Conservation (phyloP, 2,888 invertebrate genomes). For the Seira sanloemensis region DNA sequence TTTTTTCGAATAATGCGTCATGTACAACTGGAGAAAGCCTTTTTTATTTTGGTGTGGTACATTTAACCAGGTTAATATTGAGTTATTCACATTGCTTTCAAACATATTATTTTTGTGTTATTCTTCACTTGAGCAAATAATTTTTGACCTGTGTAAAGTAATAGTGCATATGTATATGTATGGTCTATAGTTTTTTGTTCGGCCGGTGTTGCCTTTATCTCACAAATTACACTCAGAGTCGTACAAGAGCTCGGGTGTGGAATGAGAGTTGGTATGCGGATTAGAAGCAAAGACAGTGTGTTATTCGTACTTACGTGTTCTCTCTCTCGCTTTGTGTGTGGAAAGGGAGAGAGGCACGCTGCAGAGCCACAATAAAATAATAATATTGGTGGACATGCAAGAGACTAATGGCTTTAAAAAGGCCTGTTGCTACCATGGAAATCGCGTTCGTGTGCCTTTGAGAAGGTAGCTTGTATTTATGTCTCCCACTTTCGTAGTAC, state of each 20-base stretch:
- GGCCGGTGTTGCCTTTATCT: not conserved
- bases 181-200: not conserved
- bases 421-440: constrained; percentile 20
- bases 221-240: not conserved
- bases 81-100: not conserved
- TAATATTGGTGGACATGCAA: not conserved
- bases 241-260: no score
- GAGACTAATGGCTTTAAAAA: not conserved
- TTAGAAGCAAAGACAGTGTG: no score
- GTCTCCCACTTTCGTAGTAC: no score
- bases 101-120: not conserved
- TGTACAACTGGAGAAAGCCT: not conserved
- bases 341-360: not conserved
- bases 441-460: no score
- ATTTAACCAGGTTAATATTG: not conserved
- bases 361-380: not conserved
- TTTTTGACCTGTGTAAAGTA: no score
- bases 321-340: not conserved
- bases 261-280: no score
- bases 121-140: not conserved
- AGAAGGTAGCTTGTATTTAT: no score
- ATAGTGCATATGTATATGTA: not conserved
- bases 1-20: not conserved
- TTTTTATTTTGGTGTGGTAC: not conserved
- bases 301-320: not conserved